Evolutionary conservation across 1,140 invertebrate species (phyloP).

Genomic region (Maconellicoccus hirsutus): DNA sequence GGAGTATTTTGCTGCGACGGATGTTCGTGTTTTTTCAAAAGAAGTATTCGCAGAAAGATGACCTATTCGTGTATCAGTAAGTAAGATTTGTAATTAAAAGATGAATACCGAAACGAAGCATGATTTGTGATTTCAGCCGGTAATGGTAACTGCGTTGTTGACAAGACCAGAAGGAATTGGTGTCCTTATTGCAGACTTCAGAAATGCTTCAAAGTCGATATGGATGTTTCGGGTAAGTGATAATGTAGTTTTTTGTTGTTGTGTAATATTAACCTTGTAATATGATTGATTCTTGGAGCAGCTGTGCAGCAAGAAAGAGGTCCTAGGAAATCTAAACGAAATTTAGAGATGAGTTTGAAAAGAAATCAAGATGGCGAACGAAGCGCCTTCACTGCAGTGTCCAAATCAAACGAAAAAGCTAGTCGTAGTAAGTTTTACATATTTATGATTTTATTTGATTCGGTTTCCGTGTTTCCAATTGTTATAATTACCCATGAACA

Average conservation of each 20-base stretch:
- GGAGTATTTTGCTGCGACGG: conserved; percentile 78
- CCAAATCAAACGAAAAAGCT: not conserved
- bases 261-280: not conserved
- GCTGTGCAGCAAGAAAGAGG: conserved; percentile 72
- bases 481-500: too few relatives aligned
- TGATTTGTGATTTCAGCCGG: conserved; percentile 42
- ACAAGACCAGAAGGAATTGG: conserved; percentile 76
- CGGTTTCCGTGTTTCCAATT: too few relatives aligned
- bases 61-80: conserved; percentile 66
- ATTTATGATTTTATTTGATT: not conserved
- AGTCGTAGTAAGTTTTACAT: not conserved
- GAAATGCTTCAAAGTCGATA: conserved; percentile 62
- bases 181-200: conserved; percentile 71
- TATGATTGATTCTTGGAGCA: conserved; percentile 25
- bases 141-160: conserved; percentile 60
- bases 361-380: not conserved
- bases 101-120: not conserved
- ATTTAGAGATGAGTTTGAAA: not conserved
- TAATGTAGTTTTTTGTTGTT: not conserved
- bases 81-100: not conserved
- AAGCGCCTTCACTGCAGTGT: not conserved
- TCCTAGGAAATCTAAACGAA: conserved; percentile 41
- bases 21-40: conserved; percentile 81
- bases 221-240: conserved; percentile 60
- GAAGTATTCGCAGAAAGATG: conserved; percentile 55